Evolutionary conservation across 2,888 invertebrate species (phyloP).

Genomic region (Agrypnus murinus): DNA sequence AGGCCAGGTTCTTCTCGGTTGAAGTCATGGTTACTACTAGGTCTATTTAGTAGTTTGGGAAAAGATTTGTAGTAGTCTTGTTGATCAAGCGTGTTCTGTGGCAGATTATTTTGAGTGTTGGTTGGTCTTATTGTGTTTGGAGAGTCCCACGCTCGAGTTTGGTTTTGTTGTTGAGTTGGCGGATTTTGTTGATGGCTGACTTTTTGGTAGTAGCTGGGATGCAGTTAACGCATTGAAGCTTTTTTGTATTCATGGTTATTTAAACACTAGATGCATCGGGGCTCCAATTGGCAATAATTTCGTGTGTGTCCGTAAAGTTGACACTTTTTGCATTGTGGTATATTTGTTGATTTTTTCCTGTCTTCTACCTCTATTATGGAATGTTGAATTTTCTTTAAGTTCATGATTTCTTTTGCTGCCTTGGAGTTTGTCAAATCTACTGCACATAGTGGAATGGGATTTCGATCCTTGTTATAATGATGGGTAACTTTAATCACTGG

Average conservation of each 20-base stretch:
- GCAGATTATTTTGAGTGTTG: slow-evolving; percentile 16
- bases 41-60: slow-evolving; percentile 6
- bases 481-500: slow-evolving; percentile 2
- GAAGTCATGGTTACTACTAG: slow-evolving; percentile 1
- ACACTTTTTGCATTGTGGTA: slow-evolving; percentile 36
- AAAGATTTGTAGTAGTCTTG: slow-evolving; percentile 6
- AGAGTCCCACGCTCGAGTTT: background rate
- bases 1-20: slow-evolving; percentile 1
- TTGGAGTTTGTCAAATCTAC: slow-evolving; percentile 20
- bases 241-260: slow-evolving; percentile 25
- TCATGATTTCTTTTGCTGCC: slow-evolving; percentile 36
- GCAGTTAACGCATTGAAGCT: background rate
- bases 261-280: slow-evolving; percentile 30
- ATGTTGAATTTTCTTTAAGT: slow-evolving; percentile 23
- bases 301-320: slow-evolving; percentile 31
- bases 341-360: slow-evolving; percentile 29
- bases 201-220: background rate
- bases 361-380: slow-evolving; percentile 28
- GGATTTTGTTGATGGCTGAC: slow-evolving; percentile 6
- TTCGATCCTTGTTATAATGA: slow-evolving; percentile 20
- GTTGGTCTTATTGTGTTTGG: background rate
- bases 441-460: slow-evolving; percentile 20
- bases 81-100: background rate
- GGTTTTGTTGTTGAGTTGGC: slow-evolving; percentile 1
- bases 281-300: slow-evolving; percentile 38